These are phyloP conservation scores for Eubasilissa splendida DNA, from an alignment of 2,888 invertebrate genomes.

Conservation along the genomic window DNA sequence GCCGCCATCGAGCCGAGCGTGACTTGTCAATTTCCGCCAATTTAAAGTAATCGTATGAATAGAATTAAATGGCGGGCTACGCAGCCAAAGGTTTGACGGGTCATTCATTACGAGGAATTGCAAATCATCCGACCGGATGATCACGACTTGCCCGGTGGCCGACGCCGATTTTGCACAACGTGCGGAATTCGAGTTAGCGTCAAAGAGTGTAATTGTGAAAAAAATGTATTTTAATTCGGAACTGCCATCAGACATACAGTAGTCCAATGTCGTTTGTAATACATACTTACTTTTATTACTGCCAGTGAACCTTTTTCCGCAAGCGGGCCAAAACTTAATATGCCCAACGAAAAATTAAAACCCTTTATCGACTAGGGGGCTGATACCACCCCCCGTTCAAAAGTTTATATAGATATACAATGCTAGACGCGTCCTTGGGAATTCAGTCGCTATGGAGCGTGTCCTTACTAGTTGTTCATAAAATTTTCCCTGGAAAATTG, in stretches of 20 bases:
- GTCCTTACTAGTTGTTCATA: too few relatives aligned
- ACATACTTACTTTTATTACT: too few relatives aligned
- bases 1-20: not conserved
- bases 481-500: too few relatives aligned
- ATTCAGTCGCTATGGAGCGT: too few relatives aligned
- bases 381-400: too few relatives aligned
- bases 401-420: too few relatives aligned
- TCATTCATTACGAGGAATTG: not conserved
- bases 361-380: too few relatives aligned
- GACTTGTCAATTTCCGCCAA: conserved; percentile 6
- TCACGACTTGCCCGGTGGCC: not conserved
- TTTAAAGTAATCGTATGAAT: conserved; percentile 8
- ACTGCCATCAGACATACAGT: not conserved
- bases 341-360: too few relatives aligned
- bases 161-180: not conserved
- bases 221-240: not conserved
- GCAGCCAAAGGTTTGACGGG: not conserved
- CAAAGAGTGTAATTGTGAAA: not conserved
- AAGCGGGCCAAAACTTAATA: too few relatives aligned
- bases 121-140: not conserved
- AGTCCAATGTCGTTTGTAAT: not conserved
- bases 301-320: too few relatives aligned
- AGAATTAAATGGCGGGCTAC: not conserved
- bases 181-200: not conserved
- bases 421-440: too few relatives aligned